phyloP scores from a whole-genome alignment of 2,113 vertebrate genomes.

The Labeo rohita region DNA sequence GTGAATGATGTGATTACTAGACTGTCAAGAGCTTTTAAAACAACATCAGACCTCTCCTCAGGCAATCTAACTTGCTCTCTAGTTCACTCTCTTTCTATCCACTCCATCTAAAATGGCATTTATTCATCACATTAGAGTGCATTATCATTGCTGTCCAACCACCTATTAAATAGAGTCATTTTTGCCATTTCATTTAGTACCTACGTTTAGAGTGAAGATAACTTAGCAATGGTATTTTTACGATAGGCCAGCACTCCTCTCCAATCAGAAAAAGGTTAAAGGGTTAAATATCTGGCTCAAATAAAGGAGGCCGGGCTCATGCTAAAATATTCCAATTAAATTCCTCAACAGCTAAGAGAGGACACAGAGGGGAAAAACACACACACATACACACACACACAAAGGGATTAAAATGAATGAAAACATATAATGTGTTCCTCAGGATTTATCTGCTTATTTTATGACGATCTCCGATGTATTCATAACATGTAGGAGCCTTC shows the following conservation, averaged over 20 bases:
- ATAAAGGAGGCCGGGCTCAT: slow-evolving; percentile 21
- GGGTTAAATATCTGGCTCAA: slow-evolving; percentile 38
- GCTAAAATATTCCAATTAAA: slow-evolving; percentile 31
- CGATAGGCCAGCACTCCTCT: slow-evolving; percentile 35
- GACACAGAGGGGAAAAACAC: background rate
- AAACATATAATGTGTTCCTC: background rate
- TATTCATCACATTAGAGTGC: slow-evolving; percentile 47
- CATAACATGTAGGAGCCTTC: background rate
- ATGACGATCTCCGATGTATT: background rate
- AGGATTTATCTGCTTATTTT: slow-evolving; percentile 11
- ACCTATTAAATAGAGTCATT: slow-evolving; percentile 40
- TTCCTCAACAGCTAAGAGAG: background rate
- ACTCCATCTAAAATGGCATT: slow-evolving; percentile 36
- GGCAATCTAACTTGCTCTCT: background rate
- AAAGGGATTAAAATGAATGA: slow-evolving; percentile 15
- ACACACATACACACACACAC: background rate
- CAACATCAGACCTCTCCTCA: background rate
- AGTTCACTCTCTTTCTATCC: background rate
- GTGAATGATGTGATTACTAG: background rate
- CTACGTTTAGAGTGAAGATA: slow-evolving; percentile 37
- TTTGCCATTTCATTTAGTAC: slow-evolving; percentile 48
- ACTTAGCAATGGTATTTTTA: slow-evolving; percentile 45
- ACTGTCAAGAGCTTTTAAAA: background rate
- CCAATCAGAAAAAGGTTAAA: slow-evolving; percentile 52
- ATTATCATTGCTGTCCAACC: slow-evolving; percentile 38